A percentile compares a stretch with the other conserved stretches of the same genome.
Evolutionary conservation across 37 sponge, comb jelly and placozoan genomes (phyloP).

Genomic region (Cladorhizidae sp.): DNA sequence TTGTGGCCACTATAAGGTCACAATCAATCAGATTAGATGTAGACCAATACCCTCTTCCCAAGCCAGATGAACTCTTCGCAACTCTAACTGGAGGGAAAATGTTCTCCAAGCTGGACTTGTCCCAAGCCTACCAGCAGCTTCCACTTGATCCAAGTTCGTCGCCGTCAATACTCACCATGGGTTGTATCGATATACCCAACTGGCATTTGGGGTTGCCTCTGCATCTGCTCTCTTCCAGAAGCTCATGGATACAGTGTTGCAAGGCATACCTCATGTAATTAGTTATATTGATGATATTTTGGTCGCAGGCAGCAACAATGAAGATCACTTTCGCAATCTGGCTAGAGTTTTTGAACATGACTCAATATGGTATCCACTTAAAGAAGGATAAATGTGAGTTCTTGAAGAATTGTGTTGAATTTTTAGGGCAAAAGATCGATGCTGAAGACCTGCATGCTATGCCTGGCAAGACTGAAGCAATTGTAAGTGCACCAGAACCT

Average conservation of each 20-base stretch:
- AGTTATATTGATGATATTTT: slow-evolving; percentile 56
- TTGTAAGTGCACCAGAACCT: slow-evolving; percentile 22
- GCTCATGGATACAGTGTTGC: slow-evolving; percentile 35
- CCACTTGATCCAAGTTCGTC: neutral
- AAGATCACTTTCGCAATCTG: slow-evolving; percentile 27
- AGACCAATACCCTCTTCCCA: slow-evolving; percentile 46
- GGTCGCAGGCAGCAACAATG: slow-evolving; percentile 19
- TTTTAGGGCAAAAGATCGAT: slow-evolving; percentile 26
- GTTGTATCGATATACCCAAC: neutral
- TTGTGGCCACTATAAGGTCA: slow-evolving; percentile 58
- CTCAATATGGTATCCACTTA: slow-evolving; percentile 3
- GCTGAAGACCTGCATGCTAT: neutral
- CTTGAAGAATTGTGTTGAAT: neutral
- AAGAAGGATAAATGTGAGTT: slow-evolving; percentile 27
- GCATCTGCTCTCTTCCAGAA: slow-evolving; percentile 45
- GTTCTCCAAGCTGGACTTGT: slow-evolving; percentile 42
- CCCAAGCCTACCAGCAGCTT: slow-evolving; percentile 42
- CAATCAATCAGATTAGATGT: slow-evolving; percentile 48
- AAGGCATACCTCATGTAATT: slow-evolving; percentile 20
- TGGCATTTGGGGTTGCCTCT: slow-evolving; percentile 4
- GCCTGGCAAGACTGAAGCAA: slow-evolving; percentile 1
- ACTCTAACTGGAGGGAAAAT: slow-evolving; percentile 11
- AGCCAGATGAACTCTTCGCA: slow-evolving; percentile 38
- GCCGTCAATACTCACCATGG: slow-evolving; percentile 8
- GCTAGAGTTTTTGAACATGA: slow-evolving; percentile 22